These are phyloP conservation scores for Platycheirus albimanus DNA, from an alignment of 2,888 invertebrate genomes.

Conservation along the genomic window DNA sequence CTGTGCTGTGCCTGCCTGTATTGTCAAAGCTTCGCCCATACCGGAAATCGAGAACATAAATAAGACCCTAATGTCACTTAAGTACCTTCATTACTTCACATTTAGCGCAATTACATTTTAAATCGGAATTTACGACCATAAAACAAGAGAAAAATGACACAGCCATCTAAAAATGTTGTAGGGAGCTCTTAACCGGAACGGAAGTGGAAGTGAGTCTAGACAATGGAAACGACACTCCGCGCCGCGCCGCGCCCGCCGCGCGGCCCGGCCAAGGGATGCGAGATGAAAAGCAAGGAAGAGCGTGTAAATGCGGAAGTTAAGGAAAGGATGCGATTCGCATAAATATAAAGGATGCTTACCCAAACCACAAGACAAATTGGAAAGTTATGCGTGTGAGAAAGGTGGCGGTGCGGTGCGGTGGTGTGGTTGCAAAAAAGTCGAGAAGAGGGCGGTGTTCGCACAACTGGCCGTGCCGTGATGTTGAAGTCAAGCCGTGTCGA, in stretches of 20 bases:
- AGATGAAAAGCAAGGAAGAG: neutral
- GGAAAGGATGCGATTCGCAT: constrained; percentile 58
- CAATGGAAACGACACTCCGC: constrained; percentile 10
- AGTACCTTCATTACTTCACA: constrained; percentile 74
- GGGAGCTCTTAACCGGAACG: constrained; percentile 38
- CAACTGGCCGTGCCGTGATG: neutral
- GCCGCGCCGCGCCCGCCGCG: no score
- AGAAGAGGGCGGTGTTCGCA: neutral
- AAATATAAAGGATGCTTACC: constrained; percentile 31
- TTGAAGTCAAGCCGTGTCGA: constrained; percentile 13
- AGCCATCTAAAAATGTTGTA: constrained; percentile 47
- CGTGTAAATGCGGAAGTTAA: constrained; percentile 27
- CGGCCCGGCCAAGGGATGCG: neutral
- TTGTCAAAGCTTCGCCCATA: constrained; percentile 38
- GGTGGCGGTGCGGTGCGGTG: no score
- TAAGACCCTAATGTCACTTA: constrained; percentile 73
- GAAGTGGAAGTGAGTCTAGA: constrained; percentile 43
- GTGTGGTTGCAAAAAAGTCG: no score
- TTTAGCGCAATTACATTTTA: constrained; percentile 74
- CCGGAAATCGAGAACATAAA: constrained; percentile 67
- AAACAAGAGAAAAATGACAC: constrained; percentile 70
- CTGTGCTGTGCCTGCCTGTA: no score
- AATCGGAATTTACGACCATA: constrained; percentile 74
- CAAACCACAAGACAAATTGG: constrained; percentile 68
- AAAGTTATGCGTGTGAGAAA: constrained; percentile 64